A percentile compares a stretch with the other conserved stretches of the same genome.
phyloP scores from a whole-genome alignment of 2,113 vertebrate species.

The Saccopteryx bilineata region DNA sequence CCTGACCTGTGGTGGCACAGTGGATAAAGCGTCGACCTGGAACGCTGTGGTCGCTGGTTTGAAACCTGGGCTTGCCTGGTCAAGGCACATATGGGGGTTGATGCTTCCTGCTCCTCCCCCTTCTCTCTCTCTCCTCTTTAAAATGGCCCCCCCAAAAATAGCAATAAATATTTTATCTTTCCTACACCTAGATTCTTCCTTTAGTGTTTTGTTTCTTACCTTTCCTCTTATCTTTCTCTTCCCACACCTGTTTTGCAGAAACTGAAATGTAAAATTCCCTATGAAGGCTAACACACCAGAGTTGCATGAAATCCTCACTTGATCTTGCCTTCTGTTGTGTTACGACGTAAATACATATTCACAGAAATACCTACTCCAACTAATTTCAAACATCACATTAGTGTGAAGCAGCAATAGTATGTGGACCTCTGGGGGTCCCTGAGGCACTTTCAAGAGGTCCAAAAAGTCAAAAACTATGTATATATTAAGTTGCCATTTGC shows the following conservation, averaged over 20 bases:
- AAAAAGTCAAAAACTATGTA: neutral
- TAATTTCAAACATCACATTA: neutral
- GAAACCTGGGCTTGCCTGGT: no score
- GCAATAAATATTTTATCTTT: neutral
- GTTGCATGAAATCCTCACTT: slow-evolving; percentile 41
- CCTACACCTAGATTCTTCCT: neutral
- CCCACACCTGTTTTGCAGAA: slow-evolving; percentile 26
- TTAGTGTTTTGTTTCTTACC: slow-evolving; percentile 13
- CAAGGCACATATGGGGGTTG: no score
- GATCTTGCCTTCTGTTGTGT: slow-evolving; percentile 52
- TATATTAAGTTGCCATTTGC: neutral
- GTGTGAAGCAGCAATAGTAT: neutral
- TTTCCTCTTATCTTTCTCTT: neutral
- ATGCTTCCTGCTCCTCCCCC: no score
- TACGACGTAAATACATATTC: slow-evolving; percentile 21
- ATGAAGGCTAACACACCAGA: neutral
- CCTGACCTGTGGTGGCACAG: no score
- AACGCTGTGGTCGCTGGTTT: no score
- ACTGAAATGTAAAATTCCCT: slow-evolving; percentile 19
- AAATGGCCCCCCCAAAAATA: no score
- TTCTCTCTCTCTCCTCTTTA: no score
- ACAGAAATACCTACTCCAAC: neutral
- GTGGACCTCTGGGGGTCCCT: neutral
- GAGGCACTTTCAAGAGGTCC: neutral
- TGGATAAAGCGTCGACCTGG: no score